A percentile compares a stretch with the other conserved stretches of the same genome.
Evolutionary conservation across 1,140 invertebrate genomes (phyloP).

Genomic region (Saccostrea cuccullata): DNA sequence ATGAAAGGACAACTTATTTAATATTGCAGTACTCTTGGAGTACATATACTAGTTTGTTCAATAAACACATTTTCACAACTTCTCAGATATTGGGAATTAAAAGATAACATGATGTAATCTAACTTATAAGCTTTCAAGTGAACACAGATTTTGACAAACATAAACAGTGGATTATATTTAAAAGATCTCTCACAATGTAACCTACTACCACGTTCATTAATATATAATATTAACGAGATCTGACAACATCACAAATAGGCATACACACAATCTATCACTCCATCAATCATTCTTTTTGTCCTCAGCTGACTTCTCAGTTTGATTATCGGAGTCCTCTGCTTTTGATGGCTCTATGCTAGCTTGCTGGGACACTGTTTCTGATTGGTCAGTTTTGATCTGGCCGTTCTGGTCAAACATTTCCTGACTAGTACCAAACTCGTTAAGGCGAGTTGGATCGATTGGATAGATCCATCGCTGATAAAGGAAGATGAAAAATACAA

Average conservation of each 20-base stretch:
- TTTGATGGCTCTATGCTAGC: slow-evolving; percentile 18
- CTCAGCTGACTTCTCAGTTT: slow-evolving; percentile 67
- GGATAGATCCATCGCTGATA: slow-evolving; percentile 99
- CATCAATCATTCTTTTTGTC: slow-evolving; percentile 76
- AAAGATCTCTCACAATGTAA: background rate
- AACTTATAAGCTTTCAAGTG: background rate
- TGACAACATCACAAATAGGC: background rate
- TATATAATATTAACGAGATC: slow-evolving; percentile 10
- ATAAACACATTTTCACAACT: too few relatives aligned
- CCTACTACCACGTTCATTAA: background rate
- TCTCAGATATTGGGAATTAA: too few relatives aligned
- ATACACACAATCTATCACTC: background rate
- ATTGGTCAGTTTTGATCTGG: slow-evolving; percentile 45
- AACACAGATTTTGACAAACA: background rate
- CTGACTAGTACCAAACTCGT: slow-evolving; percentile 93
- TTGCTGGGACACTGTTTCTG: slow-evolving; percentile 1
- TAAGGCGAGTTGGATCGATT: slow-evolving; percentile 94
- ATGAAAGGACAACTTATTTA: too few relatives aligned
- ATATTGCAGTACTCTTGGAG: too few relatives aligned
- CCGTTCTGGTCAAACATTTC: slow-evolving; percentile 78
- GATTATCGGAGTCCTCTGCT: slow-evolving; percentile 28
- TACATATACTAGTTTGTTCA: too few relatives aligned
- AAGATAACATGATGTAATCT: background rate
- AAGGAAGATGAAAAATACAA: slow-evolving; percentile 98
- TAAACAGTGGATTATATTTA: background rate